Conservation (phyloP, 23 tunicate genomes). For the Botrylloides violaceus region DNA sequence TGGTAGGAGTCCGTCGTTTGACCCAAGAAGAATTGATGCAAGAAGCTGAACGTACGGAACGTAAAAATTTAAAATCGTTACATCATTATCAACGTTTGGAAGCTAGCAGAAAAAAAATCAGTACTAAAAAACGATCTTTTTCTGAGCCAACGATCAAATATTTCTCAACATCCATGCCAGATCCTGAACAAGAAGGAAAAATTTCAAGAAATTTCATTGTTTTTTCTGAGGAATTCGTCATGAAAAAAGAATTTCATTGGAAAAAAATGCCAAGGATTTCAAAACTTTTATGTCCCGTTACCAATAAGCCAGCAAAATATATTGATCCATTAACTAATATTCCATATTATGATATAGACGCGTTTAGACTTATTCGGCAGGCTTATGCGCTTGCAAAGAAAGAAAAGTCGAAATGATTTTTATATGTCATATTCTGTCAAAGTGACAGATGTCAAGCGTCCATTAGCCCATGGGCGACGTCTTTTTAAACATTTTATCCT, state of each 20-base stretch:
- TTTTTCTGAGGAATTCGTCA: constrained; percentile 46
- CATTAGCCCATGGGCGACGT: no score
- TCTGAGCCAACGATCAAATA: constrained; percentile 62
- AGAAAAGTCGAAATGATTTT: constrained; percentile 11
- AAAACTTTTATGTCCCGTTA: constrained; percentile 57
- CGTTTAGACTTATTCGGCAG: constrained; percentile 67
- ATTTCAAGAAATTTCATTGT: constrained; percentile 40
- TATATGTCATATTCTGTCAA: no score
- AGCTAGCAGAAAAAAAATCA: constrained; percentile 62
- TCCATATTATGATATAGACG: constrained; percentile 77
- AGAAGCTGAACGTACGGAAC: constrained; percentile 88
- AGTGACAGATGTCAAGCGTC: no score
- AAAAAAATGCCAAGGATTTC: constrained; percentile 14
- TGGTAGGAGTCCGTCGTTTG: constrained; percentile 69
- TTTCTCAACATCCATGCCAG: constrained; percentile 48
- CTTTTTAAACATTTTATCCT: no score
- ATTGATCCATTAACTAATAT: constrained; percentile 81
- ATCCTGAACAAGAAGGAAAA: not conserved
- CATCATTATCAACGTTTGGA: constrained; percentile 73
- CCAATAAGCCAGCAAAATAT: constrained; percentile 51
- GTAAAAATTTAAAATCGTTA: constrained; percentile 71
- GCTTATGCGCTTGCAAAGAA: constrained; percentile 23
- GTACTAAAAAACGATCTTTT: constrained; percentile 44
- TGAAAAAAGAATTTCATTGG: constrained; percentile 34
- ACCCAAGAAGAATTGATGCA: constrained; percentile 89